Base-by-base conservation (phyloP, 2,888 invertebrate species). In the Dromius quadrimaculatus region DNA sequence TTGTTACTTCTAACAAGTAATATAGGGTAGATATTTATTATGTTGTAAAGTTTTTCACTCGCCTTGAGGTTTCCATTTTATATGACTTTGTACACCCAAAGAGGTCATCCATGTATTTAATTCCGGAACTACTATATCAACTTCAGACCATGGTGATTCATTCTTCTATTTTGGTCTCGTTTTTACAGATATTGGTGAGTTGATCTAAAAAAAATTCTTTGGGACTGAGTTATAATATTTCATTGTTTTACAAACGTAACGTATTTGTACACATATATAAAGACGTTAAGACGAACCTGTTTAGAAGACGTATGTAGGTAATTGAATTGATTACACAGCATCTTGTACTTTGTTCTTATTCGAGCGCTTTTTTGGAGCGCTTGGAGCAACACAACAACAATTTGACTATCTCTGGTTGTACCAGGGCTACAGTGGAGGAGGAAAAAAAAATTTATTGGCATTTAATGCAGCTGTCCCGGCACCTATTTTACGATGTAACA, bases 1-100 rank as follows among this genome's bases (percentile, higher is more conserved):
- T 62, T 62, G 62, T 62, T 62, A 62, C 62, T 62, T 41, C 41
- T 62, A 62, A 62, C 62, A 62, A 62, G 41, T 62, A 38, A 62
- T 62, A 62, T 62, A 62, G 41, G 62, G 41, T 41, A 22, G 62
- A 62, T 62, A 62, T 62, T 62, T 62, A 62, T 62, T 62, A 62
- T 62, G 62, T 62, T 41, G 62, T 62, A 62, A 62, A 62, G 41
- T 59, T 59, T 59, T 59, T 59, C 41, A 54, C 47, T 13, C 45
- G 20, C 13, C 23, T 47, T 47, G 50, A 28, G 28, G 28, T 47
- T 47, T 28, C 13, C 13, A 19, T 54, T 54, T 54, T 23, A 54
- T 54, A 23, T 23, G 47, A 47, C 47, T 47, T 47, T 36, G 20
- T 47, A 20, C 23, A 47, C 36, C 36, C n/a, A 11, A 1, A 47